These are phyloP conservation scores for Sternarchorhynchus goeldii DNA, from an alignment of 2,797 vertebrate genomes.

Conservation along the genomic window DNA sequence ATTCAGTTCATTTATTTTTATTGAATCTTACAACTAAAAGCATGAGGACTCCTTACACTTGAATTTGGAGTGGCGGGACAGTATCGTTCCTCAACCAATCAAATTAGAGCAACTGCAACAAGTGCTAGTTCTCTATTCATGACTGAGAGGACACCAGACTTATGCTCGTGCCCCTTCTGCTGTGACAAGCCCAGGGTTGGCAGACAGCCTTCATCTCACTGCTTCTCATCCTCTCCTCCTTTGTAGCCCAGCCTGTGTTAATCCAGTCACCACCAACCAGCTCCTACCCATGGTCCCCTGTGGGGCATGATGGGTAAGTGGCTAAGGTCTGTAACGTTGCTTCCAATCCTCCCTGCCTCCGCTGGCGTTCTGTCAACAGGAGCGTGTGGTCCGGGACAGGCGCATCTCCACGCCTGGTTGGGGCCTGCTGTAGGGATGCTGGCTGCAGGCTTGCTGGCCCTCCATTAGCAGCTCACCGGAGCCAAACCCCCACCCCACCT, in stretches of 20 bases:
- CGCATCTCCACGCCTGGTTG: too few species aligned
- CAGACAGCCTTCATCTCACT: slow-evolving; percentile 24
- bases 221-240: slow-evolving; percentile 24
- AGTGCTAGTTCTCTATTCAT: slow-evolving; percentile 11
- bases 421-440: background rate
- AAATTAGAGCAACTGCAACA: slow-evolving; percentile 16
- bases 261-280: slow-evolving; percentile 47
- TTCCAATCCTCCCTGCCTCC: slow-evolving; percentile 28
- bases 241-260: slow-evolving; percentile 47
- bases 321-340: slow-evolving; percentile 62
- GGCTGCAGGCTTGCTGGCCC: background rate
- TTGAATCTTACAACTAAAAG: too few species aligned
- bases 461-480: background rate
- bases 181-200: slow-evolving; percentile 37
- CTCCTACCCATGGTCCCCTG: slow-evolving; percentile 36
- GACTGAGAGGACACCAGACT: background rate
- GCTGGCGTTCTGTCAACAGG: slow-evolving; percentile 20
- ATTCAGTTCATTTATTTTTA: too few species aligned
- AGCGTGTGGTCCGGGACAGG: background rate
- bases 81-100: background rate
- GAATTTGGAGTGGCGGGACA: too few species aligned
- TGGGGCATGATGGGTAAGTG: slow-evolving; percentile 68
- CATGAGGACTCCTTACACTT: too few species aligned
- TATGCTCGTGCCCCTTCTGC: slow-evolving; percentile 18
- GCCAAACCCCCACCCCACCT: background rate